Conservation (phyloP, 1,140 invertebrate genomes). For the Sycophila sp. region DNA sequence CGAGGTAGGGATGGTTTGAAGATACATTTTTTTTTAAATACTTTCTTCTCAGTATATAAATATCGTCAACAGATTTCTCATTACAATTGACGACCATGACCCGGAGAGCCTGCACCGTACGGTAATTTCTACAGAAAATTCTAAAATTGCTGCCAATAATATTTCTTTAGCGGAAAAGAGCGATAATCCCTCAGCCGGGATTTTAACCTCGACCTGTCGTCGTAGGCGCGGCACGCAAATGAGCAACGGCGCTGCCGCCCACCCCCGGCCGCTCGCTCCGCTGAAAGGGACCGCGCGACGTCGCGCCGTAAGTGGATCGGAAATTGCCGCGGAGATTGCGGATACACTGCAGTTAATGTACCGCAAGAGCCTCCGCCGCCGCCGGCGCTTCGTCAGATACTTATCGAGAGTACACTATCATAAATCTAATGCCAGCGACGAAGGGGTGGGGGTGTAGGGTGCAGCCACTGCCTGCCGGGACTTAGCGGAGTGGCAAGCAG, state of each 20-base stretch:
- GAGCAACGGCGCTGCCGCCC: neutral
- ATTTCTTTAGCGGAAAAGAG: no score
- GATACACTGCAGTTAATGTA: conserved; percentile 21
- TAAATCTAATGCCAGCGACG: conserved; percentile 11
- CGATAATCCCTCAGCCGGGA: no score
- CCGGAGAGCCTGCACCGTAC: no score
- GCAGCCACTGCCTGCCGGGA: neutral
- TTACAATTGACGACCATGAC: no score
- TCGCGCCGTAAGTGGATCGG: neutral
- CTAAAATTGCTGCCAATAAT: no score
- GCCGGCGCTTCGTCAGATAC: neutral
- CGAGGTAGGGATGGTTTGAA: no score
- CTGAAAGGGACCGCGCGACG: neutral
- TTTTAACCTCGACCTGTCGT: no score
- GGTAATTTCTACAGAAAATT: no score
- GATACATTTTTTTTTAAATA: no score
- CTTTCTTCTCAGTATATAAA: no score
- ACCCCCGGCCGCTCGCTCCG: neutral
- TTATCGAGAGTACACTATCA: conserved; percentile 12
- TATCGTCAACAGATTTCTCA: no score
- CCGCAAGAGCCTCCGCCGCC: neutral
- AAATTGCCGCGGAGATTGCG: conserved; percentile 22
- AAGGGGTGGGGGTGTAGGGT: neutral
- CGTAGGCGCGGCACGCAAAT: no score
- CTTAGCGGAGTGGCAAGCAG: neutral